These are phyloP conservation scores for Galago senegalensis DNA, from an alignment of 2,797 vertebrate species.

Conservation along the genomic window DNA sequence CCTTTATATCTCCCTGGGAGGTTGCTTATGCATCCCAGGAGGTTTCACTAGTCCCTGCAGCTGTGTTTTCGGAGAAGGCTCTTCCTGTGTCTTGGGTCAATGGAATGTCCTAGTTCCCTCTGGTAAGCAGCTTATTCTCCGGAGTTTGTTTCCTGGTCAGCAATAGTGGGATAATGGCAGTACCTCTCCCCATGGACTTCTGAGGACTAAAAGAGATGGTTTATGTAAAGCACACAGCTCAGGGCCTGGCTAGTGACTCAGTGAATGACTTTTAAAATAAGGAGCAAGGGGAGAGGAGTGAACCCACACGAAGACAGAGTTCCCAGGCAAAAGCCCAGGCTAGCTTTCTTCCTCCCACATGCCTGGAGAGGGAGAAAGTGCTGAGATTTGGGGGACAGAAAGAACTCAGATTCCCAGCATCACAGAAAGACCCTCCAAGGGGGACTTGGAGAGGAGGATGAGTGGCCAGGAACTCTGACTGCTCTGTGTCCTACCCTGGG, in stretches of 20 bases:
- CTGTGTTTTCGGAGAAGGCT: neutral
- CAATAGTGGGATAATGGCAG: fast-evolving
- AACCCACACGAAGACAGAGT: neutral
- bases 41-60: neutral
- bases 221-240: neutral
- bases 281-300: neutral
- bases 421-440: neutral
- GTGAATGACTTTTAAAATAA: neutral
- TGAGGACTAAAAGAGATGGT: neutral
- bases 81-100: neutral
- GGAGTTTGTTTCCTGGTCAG: neutral
- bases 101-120: neutral
- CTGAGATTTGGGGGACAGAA: neutral
- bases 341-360: no score
- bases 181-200: fast-evolving
- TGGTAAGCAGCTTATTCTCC: neutral
- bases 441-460: neutral
- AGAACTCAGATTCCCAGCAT: neutral
- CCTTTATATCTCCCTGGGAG: neutral
- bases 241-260: neutral
- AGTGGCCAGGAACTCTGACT: neutral
- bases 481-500: neutral
- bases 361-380: neutral
- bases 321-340: neutral
- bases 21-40: neutral